phyloP scores from a whole-genome alignment of 2,888 invertebrate species.

The Acrocyrtus sp. region DNA sequence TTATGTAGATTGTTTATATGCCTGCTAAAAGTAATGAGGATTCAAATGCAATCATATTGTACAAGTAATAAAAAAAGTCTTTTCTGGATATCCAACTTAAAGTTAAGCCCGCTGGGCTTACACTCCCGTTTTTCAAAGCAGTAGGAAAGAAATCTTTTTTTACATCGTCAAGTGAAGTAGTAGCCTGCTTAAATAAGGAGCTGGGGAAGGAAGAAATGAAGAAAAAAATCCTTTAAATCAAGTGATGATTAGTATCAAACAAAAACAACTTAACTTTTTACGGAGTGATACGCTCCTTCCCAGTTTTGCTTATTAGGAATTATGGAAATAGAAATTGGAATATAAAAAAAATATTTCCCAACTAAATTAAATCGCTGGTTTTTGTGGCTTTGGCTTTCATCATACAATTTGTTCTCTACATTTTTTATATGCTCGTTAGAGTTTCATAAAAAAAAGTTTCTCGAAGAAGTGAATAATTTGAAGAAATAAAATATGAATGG shows the following conservation, averaged over 20 bases:
- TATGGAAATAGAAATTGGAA: not conserved
- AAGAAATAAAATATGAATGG: not conserved
- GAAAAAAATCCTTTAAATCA: constrained; percentile 5
- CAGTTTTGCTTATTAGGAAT: not conserved
- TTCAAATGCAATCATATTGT: not conserved
- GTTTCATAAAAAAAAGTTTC: not conserved
- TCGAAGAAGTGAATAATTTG: not conserved
- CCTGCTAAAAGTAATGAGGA: not conserved
- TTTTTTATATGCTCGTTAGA: not conserved
- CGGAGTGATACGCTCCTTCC: not conserved
- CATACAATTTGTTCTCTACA: too few species aligned
- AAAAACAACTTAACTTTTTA: constrained; percentile 4
- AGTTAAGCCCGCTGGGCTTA: not conserved
- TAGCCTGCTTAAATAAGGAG: not conserved
- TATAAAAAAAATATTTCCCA: not conserved
- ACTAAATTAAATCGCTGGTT: too few species aligned
- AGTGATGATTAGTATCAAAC: constrained; percentile 35
- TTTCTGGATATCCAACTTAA: too few species aligned
- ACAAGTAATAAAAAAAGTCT: not conserved
- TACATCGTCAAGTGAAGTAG: too few species aligned
- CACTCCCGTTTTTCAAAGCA: too few species aligned
- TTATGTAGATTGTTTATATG: too few species aligned
- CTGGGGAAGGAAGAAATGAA: not conserved
- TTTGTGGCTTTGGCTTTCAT: too few species aligned
- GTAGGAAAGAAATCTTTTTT: too few species aligned